phyloP scores from a whole-genome alignment of 2,113 vertebrate genomes.

The Datnioides undecimradiatus region DNA sequence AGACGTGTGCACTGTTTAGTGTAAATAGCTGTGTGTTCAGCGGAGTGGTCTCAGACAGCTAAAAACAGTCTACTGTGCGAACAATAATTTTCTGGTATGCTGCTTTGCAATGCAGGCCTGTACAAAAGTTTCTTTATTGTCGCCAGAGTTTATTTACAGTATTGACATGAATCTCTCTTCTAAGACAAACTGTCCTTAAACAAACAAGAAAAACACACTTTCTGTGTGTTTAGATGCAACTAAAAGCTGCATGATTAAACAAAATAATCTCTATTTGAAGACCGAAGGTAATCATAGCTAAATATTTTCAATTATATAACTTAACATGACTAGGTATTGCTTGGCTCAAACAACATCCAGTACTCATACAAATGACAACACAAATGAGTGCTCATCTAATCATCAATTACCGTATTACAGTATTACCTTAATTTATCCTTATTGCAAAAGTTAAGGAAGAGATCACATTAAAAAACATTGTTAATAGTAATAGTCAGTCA shows the following conservation, averaged over 20 bases:
- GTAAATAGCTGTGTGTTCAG: constrained; percentile 20
- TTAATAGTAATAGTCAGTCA: constrained; percentile 26
- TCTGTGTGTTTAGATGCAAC: background rate
- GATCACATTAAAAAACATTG: too few species aligned
- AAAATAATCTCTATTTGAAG: background rate
- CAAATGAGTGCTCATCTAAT: too few species aligned
- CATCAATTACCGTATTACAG: too few species aligned
- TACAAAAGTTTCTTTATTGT: constrained; percentile 21
- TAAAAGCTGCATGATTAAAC: background rate
- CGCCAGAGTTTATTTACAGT: background rate
- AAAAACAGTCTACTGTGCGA: background rate
- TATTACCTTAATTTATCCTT: too few species aligned
- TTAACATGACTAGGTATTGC: too few species aligned
- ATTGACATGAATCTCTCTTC: background rate
- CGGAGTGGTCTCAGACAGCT: background rate
- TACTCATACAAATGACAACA: background rate
- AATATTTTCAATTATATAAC: background rate
- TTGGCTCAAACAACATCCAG: background rate
- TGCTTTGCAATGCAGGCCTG: background rate
- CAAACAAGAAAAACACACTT: background rate
- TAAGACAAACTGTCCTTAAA: background rate
- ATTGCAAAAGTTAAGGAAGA: too few species aligned
- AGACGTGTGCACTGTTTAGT: constrained; percentile 13
- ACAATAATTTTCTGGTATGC: background rate
- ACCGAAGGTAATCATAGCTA: background rate